Evolutionary conservation across 2,888 invertebrate genomes (phyloP).

Genomic region (Chrysodeixis includens): DNA sequence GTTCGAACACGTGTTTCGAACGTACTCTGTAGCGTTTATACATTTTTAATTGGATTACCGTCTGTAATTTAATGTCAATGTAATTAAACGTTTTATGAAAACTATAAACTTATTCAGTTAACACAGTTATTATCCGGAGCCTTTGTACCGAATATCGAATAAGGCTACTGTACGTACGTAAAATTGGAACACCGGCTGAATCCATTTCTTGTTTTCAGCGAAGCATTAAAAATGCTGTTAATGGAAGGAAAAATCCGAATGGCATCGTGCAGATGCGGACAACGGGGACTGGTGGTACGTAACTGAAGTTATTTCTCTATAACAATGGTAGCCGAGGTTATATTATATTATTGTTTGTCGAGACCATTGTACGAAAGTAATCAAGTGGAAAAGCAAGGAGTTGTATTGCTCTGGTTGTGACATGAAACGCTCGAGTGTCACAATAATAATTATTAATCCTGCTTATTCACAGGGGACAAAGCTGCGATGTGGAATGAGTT

Average conservation of each 20-base stretch:
- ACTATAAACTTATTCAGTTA: not conserved
- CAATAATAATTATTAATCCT: conserved; percentile 65
- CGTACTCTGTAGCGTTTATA: conserved; percentile 54
- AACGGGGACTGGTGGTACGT: conserved; percentile 40
- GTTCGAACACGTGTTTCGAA: conserved; percentile 64
- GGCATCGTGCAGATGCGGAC: conserved; percentile 51
- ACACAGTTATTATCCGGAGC: conserved; percentile 12
- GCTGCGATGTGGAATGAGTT: conserved; percentile 41
- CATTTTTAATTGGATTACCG: conserved; percentile 42
- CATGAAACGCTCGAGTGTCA: conserved; percentile 58
- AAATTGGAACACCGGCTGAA: conserved; percentile 25
- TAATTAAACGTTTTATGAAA: conserved; percentile 9
- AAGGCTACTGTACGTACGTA: conserved; percentile 21
- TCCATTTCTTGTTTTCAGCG: conserved; percentile 41
- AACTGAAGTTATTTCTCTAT: conserved; percentile 64
- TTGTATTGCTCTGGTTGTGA: conserved; percentile 67
- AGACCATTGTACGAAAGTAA: conserved; percentile 73
- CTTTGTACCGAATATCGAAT: conserved; percentile 18
- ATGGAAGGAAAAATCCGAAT: conserved; percentile 55
- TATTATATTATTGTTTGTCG: conserved; percentile 77
- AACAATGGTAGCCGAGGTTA: conserved; percentile 70
- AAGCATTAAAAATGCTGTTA: conserved; percentile 52
- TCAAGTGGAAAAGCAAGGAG: conserved; percentile 76
- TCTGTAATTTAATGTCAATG: not conserved
- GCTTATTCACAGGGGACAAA: conserved; percentile 52